Evolutionary conservation across 2,113 vertebrate genomes (phyloP), one percentile per base, ranked within the genome.

Genomic region (Dasyprocta punctata): DNA sequence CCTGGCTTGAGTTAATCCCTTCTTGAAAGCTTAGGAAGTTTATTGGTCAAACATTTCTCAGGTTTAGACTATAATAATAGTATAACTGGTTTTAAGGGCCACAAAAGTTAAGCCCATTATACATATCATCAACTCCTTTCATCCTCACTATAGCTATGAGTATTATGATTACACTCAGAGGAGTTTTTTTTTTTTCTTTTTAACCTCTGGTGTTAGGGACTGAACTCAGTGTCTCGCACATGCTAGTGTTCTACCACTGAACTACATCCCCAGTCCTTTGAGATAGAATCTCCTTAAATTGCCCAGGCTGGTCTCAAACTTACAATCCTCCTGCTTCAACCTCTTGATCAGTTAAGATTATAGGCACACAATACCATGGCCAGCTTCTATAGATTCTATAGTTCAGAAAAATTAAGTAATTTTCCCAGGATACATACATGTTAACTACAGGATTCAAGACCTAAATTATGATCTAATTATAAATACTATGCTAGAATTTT

Each of bases 361-460:
- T 3, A 30, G 41, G 26, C 24, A 77, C 12, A 14, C 47, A 77
- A 47, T 77, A 28, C 24, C 26, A 77, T 44, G 12, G 26, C 12
- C 26, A 47, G 26, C 5, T 49, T 93, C 81, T 17, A 88, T 4
- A 90, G 22, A 92, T 44, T 89, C 75, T n/a, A 71, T 60, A 54
- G 54, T 65, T 92, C 49, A 92, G 38, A 91, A 41, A 96, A 65
- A 12, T 96, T 58, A 90, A 83, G 19, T 44, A 54, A 95, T 89
- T 61, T 94, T 30, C 71, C 77, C 54, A 83, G 36, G 17, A 28
- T 38, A 75, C 19, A 69, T 38, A 86, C 33, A 95, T 30, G 11
- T 92, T 92, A 96, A 82, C 49, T 1, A 82, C 22, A 80, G 24
- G 71, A 86, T 38, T 78, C 52, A 90, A 89, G 54, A 96, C 56